A percentile compares a stretch with the other conserved stretches of the same genome.
Evolutionary conservation across 2,797 vertebrate genomes (phyloP).

Genomic region (Clarias fuscus): DNA sequence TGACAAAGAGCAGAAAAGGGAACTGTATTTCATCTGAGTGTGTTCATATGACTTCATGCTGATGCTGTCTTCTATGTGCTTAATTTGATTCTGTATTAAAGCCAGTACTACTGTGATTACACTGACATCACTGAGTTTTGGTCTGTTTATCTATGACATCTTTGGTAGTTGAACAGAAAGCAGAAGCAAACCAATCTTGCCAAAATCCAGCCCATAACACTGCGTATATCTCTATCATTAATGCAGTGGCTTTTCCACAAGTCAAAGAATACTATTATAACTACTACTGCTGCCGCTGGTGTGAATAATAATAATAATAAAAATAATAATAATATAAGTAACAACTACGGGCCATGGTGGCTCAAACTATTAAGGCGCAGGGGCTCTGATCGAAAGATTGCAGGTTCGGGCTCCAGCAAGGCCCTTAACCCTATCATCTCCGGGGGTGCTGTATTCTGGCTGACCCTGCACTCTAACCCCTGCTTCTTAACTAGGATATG

Average conservation of each 20-base stretch:
- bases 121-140: constrained; percentile 34
- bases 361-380: no score
- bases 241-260: neutral
- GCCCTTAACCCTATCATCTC: no score
- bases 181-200: constrained; percentile 5
- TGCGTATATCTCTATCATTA: constrained; percentile 3
- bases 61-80: constrained; percentile 19
- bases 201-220: neutral
- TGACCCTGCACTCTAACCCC: no score
- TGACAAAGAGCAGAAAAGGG: constrained; percentile 57
- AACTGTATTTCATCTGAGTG: constrained; percentile 57
- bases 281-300: neutral
- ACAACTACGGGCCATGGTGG: no score
- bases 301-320: neutral
- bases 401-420: no score
- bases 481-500: no score
- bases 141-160: constrained; percentile 20
- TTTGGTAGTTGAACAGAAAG: constrained; percentile 9
- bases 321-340: no score
- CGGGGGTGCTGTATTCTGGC: no score
- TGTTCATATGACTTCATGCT: constrained; percentile 52
- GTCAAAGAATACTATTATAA: neutral
- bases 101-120: constrained; percentile 40
- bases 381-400: no score
- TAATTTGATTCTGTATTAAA: constrained; percentile 45